phyloP scores from a whole-genome alignment of 2,113 vertebrate species.

The Cairina moschata region DNA sequence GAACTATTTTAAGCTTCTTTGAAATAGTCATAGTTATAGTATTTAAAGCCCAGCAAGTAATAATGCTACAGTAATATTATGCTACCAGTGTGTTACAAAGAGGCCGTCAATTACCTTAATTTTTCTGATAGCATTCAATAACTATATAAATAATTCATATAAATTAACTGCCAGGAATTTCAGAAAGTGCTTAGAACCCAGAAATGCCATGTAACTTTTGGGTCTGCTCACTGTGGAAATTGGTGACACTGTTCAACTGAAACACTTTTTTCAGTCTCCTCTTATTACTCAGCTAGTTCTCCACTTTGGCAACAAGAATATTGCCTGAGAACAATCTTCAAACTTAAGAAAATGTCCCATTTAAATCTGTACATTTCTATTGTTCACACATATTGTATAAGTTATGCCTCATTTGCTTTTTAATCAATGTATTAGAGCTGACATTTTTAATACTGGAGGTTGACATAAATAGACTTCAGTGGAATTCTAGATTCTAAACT shows the following conservation, averaged over 20 bases:
- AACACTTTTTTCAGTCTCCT: background rate
- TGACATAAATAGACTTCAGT: background rate
- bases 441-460: background rate
- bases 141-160: background rate
- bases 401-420: slow-evolving; percentile 31
- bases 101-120: background rate
- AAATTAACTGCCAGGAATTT: background rate
- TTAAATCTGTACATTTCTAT: background rate
- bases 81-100: background rate
- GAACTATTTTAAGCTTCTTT: background rate
- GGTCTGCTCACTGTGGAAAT: background rate
- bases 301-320: background rate
- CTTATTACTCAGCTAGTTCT: background rate
- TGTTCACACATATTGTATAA: background rate
- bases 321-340: background rate
- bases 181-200: background rate
- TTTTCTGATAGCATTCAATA: background rate
- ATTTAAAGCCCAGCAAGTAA: background rate
- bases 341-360: background rate
- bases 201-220: background rate
- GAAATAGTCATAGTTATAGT: background rate
- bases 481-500: background rate
- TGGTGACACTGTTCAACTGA: background rate
- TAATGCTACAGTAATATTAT: background rate
- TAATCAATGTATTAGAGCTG: slow-evolving; percentile 21